Base-by-base conservation (phyloP, 2,113 vertebrate species). In the Pseudorasbora parva region DNA sequence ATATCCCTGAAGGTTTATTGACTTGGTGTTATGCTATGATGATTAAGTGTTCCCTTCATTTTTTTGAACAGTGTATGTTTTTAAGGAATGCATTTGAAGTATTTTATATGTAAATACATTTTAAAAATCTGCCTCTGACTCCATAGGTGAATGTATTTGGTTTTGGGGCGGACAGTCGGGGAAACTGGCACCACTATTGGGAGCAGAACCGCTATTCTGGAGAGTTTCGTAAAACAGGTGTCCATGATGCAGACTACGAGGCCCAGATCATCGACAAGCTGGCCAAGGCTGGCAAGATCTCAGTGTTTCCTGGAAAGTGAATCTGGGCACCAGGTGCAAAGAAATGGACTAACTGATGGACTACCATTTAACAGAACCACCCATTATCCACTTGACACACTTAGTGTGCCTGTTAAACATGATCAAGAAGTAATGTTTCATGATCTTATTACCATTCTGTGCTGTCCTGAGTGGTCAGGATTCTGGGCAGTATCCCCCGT, bases 151-250 rank as follows among this genome's bases (percentile, higher is more conserved):
- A 99, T 43, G 97, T 99, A 88, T 99, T 97, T 2, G 98, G 98
- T 8, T 99, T 99, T 0, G 97, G 97, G 0, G 97, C 97, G 0
- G 97, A 99, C 94, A 95, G 95, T 85, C 94, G 96, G 0, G 97
- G 98, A 27, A 98, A 98, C 93, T 98, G 97, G 98, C 98, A 99
- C 91, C 97, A 99, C 92, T 99, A 99, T 93, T 99, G 97, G 97
- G 97, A 98, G 90, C 97, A 99, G 90, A 99, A 99, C 92, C 96
- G 97, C 83, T 99, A 98, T 1, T 97, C 97, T 0, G 97, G 98
- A 33, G 98, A 99, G 91, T 99, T 99, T 93, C 92, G 97, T 60
- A 99, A 99, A 92, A 99, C 97, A 0, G 97, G 97, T 0, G 98
- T 99, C 82, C 98, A 99, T 0, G 97, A 99, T 0, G 98, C 97